A percentile compares a stretch with the other conserved stretches of the same genome.
Evolutionary conservation across 2,888 invertebrate genomes (phyloP).

Genomic region (Dinocampus coccinellae): DNA sequence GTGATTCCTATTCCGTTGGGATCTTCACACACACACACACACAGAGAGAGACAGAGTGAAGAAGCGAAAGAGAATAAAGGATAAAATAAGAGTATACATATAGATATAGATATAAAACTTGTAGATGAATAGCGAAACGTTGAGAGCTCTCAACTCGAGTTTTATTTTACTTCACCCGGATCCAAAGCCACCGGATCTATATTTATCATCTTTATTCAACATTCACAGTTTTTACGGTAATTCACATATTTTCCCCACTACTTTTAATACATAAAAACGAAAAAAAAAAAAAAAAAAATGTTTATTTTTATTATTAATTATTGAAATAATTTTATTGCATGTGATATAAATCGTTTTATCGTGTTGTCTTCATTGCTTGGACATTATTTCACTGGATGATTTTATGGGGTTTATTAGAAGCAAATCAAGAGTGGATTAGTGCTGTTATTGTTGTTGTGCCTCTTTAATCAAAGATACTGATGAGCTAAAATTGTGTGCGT

Average conservation of each 20-base stretch:
- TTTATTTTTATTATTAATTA: too few species aligned
- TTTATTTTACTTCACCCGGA: not conserved
- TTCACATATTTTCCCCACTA: too few species aligned
- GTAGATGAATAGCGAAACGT: not conserved
- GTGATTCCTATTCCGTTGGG: constrained; percentile 60
- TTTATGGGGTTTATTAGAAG: constrained; percentile 66
- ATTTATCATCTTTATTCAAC: constrained; percentile 23
- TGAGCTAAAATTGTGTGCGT: constrained; percentile 57
- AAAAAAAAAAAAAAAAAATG: not conserved
- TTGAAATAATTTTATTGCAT: not conserved
- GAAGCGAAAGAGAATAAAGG: not conserved
- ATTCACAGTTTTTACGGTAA: not conserved
- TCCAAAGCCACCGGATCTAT: not conserved
- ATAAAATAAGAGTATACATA: not conserved
- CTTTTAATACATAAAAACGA: not conserved
- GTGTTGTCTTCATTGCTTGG: not conserved
- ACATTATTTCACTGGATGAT: constrained; percentile 38
- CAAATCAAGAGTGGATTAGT: constrained; percentile 64
- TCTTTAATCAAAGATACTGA: constrained; percentile 68
- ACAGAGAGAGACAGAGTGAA: constrained; percentile 26
- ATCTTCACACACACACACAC: too few species aligned
- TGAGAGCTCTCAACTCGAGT: not conserved
- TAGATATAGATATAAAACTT: not conserved
- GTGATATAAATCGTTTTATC: not conserved
- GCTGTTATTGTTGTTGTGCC: constrained; percentile 57